Evolutionary conservation across 2,888 invertebrate species (phyloP).

Genomic region (Drosophila falleni): DNA sequence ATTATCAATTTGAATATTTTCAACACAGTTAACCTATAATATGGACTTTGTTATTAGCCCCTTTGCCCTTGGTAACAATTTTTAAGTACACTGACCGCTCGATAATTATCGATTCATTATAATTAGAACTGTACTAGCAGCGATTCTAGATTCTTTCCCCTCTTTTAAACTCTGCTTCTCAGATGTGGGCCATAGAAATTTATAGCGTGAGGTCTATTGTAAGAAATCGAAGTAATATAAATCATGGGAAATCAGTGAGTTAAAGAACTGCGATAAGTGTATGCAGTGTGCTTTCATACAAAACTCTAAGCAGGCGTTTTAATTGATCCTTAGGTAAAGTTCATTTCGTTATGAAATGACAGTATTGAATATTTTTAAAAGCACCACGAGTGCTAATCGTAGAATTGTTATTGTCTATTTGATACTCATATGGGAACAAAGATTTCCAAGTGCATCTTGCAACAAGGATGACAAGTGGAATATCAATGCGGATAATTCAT

Average conservation of each 20-base stretch:
- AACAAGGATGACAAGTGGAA: not conserved
- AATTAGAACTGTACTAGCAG: not conserved
- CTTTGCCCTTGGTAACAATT: too few species aligned
- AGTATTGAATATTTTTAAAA: not conserved
- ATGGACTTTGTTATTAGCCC: not conserved
- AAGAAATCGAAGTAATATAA: not conserved
- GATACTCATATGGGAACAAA: not conserved
- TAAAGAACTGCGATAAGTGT: not conserved
- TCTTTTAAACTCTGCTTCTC: not conserved
- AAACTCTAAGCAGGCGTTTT: slow-evolving; percentile 1
- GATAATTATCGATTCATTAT: too few species aligned
- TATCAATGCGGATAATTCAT: not conserved
- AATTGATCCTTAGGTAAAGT: not conserved
- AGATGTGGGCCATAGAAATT: not conserved
- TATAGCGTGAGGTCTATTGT: not conserved
- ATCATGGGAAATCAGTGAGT: not conserved
- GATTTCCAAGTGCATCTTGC: not conserved
- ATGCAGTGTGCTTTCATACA: slow-evolving; percentile 10
- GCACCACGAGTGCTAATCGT: not conserved
- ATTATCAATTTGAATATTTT: not conserved
- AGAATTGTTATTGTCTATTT: not conserved
- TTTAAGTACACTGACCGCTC: too few species aligned
- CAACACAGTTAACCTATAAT: not conserved
- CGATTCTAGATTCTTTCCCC: not conserved
- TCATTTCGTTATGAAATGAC: not conserved